These are phyloP conservation scores for Drosophila quinaria DNA, from an alignment of 2,888 invertebrate genomes.

Conservation along the genomic window DNA sequence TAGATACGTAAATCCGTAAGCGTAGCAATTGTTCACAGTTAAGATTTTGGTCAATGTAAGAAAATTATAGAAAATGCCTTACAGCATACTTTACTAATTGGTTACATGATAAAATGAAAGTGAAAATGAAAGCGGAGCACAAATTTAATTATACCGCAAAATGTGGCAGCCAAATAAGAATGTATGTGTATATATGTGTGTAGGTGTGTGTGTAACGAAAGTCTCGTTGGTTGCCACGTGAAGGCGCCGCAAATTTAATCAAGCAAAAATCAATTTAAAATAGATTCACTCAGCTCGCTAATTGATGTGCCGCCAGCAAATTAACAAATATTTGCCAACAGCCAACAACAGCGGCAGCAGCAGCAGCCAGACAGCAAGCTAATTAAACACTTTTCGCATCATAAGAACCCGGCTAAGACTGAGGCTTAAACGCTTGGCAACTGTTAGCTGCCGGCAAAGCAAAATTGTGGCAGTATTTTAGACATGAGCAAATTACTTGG, in stretches of 20 bases:
- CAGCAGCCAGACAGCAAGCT: slow-evolving; percentile 38
- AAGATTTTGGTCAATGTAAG: slow-evolving; percentile 43
- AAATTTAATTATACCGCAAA: slow-evolving; percentile 55
- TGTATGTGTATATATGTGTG: slow-evolving; percentile 4
- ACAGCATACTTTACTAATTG: slow-evolving; percentile 42
- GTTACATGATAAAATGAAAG: slow-evolving; percentile 35
- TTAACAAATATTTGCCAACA: slow-evolving; percentile 77
- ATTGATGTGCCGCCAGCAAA: slow-evolving; percentile 67
- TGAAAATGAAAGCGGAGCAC: slow-evolving; percentile 39
- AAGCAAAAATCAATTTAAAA: slow-evolving; percentile 80
- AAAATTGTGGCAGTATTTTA: slow-evolving; percentile 23
- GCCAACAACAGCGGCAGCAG: slow-evolving; percentile 22
- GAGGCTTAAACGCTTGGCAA: slow-evolving; percentile 22
- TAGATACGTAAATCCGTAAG: slow-evolving; percentile 2
- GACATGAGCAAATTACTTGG: slow-evolving; percentile 72
- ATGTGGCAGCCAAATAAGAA: slow-evolving; percentile 18
- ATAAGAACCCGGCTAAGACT: slow-evolving; percentile 36
- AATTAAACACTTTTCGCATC: slow-evolving; percentile 63
- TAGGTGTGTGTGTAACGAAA: not conserved
- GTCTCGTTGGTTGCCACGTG: slow-evolving; percentile 9
- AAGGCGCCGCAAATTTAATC: slow-evolving; percentile 70
- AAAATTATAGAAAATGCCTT: slow-evolving; percentile 28
- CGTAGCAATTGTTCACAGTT: slow-evolving; percentile 40
- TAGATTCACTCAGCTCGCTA: slow-evolving; percentile 74
- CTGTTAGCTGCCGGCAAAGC: slow-evolving; percentile 1